Percentiles rank a stretch among this genome's conserved stretches.
Conservation (phyloP, 2,113 vertebrate genomes). For the Herpailurus yagouaroundi region DNA sequence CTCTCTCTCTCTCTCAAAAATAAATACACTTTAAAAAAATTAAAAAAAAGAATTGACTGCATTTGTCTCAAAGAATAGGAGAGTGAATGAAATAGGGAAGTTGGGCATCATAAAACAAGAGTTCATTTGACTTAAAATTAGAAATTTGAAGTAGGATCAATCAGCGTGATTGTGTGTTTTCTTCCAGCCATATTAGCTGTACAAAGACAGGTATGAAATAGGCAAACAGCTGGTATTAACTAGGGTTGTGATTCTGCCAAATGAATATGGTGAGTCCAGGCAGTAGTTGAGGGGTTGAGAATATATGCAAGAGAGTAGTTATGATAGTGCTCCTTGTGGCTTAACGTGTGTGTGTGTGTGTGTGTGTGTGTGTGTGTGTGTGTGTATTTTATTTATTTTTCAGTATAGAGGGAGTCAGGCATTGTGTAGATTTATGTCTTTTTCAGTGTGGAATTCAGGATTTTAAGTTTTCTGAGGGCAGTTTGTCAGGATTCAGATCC, state of each 20-base stretch:
- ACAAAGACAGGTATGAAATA: background rate
- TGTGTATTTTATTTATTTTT: background rate
- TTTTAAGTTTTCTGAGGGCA: background rate
- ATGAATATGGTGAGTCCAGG: background rate
- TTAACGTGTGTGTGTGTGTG: background rate
- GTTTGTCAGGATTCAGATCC: background rate
- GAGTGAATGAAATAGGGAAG: background rate
- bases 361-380: background rate
- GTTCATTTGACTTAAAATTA: background rate
- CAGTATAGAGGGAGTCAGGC: background rate
- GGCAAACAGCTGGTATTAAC: background rate
- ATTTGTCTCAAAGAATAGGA: background rate
- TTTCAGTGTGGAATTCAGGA: background rate
- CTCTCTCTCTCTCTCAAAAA: no score
- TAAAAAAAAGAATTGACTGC: no score
- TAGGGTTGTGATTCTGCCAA: background rate
- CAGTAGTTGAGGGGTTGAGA: background rate
- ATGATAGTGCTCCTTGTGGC: background rate
- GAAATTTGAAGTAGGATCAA: background rate
- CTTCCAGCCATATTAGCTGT: background rate
- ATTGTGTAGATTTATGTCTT: background rate
- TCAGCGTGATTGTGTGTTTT: background rate
- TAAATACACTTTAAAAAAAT: no score
- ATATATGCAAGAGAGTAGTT: background rate
- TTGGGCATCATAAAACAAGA: background rate